Percentiles rank a stretch among this genome's conserved stretches.
These are phyloP conservation scores for Gymnorhina tibicen DNA, from an alignment of 2,113 vertebrate genomes.

Conservation along the genomic window DNA sequence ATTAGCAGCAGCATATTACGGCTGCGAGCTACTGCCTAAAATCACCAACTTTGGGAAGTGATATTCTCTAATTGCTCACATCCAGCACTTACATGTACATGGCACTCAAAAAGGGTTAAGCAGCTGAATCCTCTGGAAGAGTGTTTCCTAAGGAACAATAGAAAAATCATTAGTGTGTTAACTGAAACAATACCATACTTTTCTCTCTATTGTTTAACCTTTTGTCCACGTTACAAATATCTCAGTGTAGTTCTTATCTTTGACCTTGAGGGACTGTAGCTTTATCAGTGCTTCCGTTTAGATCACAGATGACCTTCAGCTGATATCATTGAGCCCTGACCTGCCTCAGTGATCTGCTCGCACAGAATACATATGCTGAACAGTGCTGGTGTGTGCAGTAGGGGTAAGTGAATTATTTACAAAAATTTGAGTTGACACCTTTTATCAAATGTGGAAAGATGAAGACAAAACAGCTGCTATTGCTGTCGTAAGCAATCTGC, in stretches of 20 bases:
- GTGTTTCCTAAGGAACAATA: slow-evolving; percentile 83
- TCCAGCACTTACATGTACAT: not conserved
- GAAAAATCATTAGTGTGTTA: slow-evolving; percentile 74
- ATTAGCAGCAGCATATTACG: not conserved
- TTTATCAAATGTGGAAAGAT: slow-evolving; percentile 99
- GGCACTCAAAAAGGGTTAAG: slow-evolving; percentile 15
- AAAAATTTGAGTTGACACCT: slow-evolving; percentile 99
- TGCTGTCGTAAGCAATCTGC: slow-evolving; percentile 99
- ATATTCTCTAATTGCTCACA: slow-evolving; percentile 44
- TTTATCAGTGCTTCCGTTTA: slow-evolving; percentile 83
- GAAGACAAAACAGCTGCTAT: slow-evolving; percentile 99
- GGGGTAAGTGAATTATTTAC: slow-evolving; percentile 99
- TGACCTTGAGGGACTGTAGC: slow-evolving; percentile 91
- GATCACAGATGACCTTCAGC: slow-evolving; percentile 94
- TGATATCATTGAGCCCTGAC: slow-evolving; percentile 95
- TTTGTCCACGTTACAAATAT: slow-evolving; percentile 83
- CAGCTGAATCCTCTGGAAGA: slow-evolving; percentile 19
- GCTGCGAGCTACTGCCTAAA: not conserved
- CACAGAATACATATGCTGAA: slow-evolving; percentile 95
- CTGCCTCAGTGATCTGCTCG: slow-evolving; percentile 90
- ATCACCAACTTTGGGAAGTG: slow-evolving; percentile 47
- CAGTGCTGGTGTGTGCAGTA: slow-evolving; percentile 88
- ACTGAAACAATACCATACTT: slow-evolving; percentile 81
- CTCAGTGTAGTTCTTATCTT: slow-evolving; percentile 87
- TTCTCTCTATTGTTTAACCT: slow-evolving; percentile 86